A percentile compares a stretch with the other conserved stretches of the same genome.
phyloP scores from a whole-genome alignment of 37 sponge, comb jelly and placozoan species.

The Crambe crambe region DNA sequence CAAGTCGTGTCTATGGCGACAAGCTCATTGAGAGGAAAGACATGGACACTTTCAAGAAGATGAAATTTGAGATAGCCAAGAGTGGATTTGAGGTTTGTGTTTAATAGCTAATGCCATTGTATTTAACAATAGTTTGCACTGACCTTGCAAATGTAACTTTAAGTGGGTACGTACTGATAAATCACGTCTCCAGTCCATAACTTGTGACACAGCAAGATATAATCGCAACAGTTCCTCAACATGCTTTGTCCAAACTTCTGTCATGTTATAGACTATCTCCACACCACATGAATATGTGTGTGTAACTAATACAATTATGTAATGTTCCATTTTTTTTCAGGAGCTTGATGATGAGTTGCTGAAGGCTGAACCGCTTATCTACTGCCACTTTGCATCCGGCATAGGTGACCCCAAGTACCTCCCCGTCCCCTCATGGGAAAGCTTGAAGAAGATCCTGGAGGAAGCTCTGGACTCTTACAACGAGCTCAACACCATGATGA shows the following conservation, averaged over 20 bases:
- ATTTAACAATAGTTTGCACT: conserved; percentile 4
- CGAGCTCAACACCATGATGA: conserved; percentile 98
- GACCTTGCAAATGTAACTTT: background rate
- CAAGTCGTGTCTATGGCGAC: conserved; percentile 93
- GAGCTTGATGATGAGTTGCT: conserved; percentile 89
- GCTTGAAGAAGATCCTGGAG: conserved; percentile 87
- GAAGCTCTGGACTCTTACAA: conserved; percentile 97
- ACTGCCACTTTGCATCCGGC: conserved; percentile 94
- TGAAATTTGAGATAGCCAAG: conserved; percentile 85
- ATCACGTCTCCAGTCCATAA: no score
- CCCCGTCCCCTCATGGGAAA: conserved; percentile 69
- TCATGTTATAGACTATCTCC: no score
- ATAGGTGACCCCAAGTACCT: conserved; percentile 95
- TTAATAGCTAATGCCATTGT: background rate
- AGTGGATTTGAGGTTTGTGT: conserved; percentile 78
- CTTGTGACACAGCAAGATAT: no score
- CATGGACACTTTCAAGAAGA: conserved; percentile 75
- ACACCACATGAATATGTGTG: no score
- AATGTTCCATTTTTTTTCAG: conserved; percentile 4
- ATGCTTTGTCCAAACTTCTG: no score
- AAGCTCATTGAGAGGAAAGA: conserved; percentile 94
- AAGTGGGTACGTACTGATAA: background rate
- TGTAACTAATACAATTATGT: no score
- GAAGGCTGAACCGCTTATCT: conserved; percentile 83
- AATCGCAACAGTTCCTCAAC: no score